phyloP scores from a whole-genome alignment of 2,797 vertebrate genomes.

The Limnodromus scolopaceus region DNA sequence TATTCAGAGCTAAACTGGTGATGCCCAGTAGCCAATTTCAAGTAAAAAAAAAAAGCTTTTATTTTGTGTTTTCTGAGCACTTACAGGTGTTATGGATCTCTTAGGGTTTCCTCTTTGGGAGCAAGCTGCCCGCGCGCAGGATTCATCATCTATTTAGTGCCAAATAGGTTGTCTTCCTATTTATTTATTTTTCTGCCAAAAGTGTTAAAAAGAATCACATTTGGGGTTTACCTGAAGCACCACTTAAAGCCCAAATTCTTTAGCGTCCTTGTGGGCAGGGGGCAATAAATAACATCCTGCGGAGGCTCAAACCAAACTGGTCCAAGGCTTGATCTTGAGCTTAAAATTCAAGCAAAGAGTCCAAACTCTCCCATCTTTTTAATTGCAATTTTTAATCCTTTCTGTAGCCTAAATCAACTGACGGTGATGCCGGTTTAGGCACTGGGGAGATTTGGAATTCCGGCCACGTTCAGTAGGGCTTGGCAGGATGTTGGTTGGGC shows the following conservation, averaged over 20 bases:
- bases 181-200: neutral
- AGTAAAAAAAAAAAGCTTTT: neutral
- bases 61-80: neutral
- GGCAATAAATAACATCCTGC: fast-evolving
- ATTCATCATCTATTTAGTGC: neutral
- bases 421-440: neutral
- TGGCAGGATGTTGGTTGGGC: fast-evolving
- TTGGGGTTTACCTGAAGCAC: neutral
- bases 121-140: neutral
- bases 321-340: neutral
- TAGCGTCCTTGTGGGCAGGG: neutral
- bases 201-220: neutral
- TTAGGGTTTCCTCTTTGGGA: neutral
- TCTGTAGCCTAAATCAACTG: neutral
- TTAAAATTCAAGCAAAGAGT: neutral
- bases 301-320: neutral
- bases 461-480: neutral
- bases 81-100: fast-evolving
- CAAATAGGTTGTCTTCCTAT: neutral
- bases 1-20: too few species aligned
- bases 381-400: neutral
- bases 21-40: neutral
- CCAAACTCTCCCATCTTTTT: neutral
- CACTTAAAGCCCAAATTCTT: neutral
- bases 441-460: neutral